phyloP scores from a whole-genome alignment of 2,888 invertebrate genomes.

The Epistrophella euchroma region DNA sequence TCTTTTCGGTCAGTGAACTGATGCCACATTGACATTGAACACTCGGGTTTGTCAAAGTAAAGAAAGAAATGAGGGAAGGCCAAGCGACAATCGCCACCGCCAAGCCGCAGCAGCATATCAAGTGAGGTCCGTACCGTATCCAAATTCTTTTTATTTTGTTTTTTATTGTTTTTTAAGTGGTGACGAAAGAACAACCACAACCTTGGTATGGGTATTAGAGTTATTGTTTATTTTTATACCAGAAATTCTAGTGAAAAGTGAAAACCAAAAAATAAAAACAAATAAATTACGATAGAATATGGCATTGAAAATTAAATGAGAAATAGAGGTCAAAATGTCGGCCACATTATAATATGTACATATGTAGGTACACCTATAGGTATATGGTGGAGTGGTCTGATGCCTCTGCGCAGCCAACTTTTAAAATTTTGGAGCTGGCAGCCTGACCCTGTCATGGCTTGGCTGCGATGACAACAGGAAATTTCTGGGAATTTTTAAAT shows the following conservation, averaged over 20 bases:
- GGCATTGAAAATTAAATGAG: slow-evolving; percentile 49
- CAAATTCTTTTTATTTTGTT: slow-evolving; percentile 2
- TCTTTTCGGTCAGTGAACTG: slow-evolving; percentile 76
- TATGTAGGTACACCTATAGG: too few species aligned
- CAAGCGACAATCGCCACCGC: slow-evolving; percentile 8
- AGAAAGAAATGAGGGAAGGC: neutral
- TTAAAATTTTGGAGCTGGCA: neutral
- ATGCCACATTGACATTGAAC: slow-evolving; percentile 76
- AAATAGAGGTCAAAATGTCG: slow-evolving; percentile 69
- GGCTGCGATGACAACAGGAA: slow-evolving; percentile 60
- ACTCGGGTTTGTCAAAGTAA: slow-evolving; percentile 5
- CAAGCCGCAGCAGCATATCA: slow-evolving; percentile 4
- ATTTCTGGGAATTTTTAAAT: slow-evolving; percentile 69
- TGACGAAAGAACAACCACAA: slow-evolving; percentile 14
- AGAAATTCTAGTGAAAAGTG: slow-evolving; percentile 54
- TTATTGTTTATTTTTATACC: slow-evolving; percentile 40
- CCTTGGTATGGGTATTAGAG: neutral
- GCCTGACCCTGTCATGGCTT: slow-evolving; percentile 11
- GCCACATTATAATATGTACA: neutral
- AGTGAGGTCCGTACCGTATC: slow-evolving; percentile 51
- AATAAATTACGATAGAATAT: slow-evolving; percentile 34
- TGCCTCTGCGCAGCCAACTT: slow-evolving; percentile 48
- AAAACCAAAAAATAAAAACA: slow-evolving; percentile 11
- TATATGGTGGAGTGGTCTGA: slow-evolving; percentile 21
- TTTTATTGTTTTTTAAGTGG: neutral